Evolutionary conservation across 1,140 invertebrate species (phyloP), one percentile per base, ranked within the genome.

Genomic region (Drosophila repleta): DNA sequence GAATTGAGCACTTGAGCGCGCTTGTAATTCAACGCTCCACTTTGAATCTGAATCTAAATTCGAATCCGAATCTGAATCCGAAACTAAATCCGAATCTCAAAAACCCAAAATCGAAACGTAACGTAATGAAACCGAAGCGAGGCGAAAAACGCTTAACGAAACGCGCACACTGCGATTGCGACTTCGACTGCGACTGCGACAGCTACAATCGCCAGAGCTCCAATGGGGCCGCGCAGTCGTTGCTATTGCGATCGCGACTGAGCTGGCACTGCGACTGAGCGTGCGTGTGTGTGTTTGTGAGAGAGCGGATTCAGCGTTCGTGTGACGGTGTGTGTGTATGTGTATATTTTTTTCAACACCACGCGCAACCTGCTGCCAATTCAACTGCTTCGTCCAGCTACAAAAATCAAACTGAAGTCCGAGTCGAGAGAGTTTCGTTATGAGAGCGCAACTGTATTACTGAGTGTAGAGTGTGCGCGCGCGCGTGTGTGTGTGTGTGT

Each of bases 371-470:
- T 71, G 68, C 69, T 73, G 64, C 56, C 52, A 64, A 21, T 35
- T 53, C 70, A 78, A 84, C 81, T 77, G 76, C 67, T 85, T 77
- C 79, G 79, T 76, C 80, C 81, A 79, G 79, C 73, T 70, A 78
- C 79, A 62, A 62, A 82, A 85, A 85, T 75, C 79, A 82, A 82
- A 82, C 81, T 82, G 37, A 85, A 75, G 71, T 78, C 75, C 65
- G 67, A 78, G 62, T 65, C 69, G 43, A 62, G 66, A 61, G 57
- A 55, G 66, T 76, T 71, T 72, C 45, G 18, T 43, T 13, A 43
- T 41, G 62, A 56, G 72, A 69, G 66, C 64, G 58, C 55, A 74
- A 49, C 55, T 60, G 26, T 73, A 53, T 60, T 60, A 45, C 18
- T 18, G 11, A 37, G 20, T 17, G 15, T 43, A 17, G 39, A 15